Conservation (phyloP, 2,797 vertebrate species). For the Fratercula arctica region DNA sequence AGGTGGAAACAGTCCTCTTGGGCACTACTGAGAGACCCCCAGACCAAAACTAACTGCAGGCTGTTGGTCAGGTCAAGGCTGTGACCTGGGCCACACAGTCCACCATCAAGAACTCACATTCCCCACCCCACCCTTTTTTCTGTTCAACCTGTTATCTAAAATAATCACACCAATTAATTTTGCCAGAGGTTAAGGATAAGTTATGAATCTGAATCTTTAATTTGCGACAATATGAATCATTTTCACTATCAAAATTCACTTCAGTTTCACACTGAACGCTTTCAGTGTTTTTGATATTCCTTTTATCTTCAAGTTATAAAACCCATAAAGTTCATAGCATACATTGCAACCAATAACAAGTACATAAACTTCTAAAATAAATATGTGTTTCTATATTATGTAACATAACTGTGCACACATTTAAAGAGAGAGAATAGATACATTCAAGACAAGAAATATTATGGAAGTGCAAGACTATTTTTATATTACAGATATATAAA, state of each 20-base stretch:
- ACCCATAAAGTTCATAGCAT: neutral
- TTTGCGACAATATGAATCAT: neutral
- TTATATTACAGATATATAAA: neutral
- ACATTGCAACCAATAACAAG: neutral
- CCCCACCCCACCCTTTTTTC: neutral
- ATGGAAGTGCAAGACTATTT: neutral
- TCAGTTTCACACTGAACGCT: neutral
- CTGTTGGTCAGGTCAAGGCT: neutral
- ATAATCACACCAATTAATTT: neutral
- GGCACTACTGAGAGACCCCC: neutral
- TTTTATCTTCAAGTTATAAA: neutral
- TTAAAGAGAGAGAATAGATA: neutral
- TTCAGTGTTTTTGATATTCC: neutral
- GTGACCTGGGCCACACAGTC: fast-evolving
- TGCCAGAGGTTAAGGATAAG: neutral
- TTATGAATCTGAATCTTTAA: neutral
- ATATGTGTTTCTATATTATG: neutral
- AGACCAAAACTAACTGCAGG: neutral
- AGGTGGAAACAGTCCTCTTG: neutral
- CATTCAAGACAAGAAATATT: neutral
- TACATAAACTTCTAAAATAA: neutral
- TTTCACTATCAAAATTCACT: neutral
- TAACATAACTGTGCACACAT: neutral
- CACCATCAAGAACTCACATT: neutral
- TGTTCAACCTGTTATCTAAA: neutral